Conservation (phyloP, 2,113 vertebrate genomes). For the Turdus rufiventris region DNA sequence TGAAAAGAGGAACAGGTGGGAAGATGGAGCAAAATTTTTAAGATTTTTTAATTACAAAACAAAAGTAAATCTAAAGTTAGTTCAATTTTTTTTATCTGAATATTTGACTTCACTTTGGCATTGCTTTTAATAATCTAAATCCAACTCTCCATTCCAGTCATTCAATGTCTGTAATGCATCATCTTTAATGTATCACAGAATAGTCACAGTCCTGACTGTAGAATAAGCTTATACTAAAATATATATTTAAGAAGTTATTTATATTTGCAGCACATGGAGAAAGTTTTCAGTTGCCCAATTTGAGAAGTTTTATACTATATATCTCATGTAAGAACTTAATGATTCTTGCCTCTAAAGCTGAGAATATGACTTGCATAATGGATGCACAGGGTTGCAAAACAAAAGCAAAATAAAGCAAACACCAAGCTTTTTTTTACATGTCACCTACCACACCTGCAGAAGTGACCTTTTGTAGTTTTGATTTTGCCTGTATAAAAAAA, state of each 20-base stretch:
- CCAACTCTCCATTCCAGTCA: neutral
- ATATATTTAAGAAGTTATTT: neutral
- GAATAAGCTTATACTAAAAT: neutral
- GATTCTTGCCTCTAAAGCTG: neutral
- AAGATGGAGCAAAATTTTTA: neutral
- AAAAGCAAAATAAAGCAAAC: neutral
- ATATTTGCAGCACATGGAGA: neutral
- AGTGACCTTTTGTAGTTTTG: neutral
- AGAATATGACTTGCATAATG: conserved; percentile 14
- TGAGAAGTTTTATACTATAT: neutral
- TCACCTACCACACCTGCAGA: neutral
- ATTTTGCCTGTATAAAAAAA: neutral
- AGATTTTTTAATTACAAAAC: neutral
- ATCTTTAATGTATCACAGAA: neutral
- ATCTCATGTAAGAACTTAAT: neutral
- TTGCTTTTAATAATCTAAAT: neutral
- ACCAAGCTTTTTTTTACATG: neutral
- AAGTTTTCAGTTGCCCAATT: neutral
- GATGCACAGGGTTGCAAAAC: neutral
- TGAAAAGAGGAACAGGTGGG: neutral
- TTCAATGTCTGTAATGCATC: neutral
- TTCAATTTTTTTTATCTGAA: neutral
- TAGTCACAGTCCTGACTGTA: neutral
- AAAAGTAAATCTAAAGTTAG: neutral
- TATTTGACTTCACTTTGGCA: neutral